Evolutionary conservation across 2,113 vertebrate species (phyloP), one percentile per base, ranked within the genome.

Genomic region (Odontophorus gujanensis): DNA sequence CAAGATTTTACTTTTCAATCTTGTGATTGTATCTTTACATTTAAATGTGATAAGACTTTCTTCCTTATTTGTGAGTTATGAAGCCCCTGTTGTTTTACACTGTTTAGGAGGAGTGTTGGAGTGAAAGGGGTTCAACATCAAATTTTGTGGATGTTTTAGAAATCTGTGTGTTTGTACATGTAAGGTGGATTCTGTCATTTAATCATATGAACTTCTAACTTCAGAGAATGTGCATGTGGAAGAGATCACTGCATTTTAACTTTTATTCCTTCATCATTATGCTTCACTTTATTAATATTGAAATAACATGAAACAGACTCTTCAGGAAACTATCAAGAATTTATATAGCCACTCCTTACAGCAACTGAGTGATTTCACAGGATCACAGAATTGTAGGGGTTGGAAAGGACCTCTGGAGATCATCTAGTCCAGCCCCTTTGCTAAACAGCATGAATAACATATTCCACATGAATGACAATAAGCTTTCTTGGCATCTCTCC

Each of bases 171-270:
- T 84, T 95, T 92, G 32, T 20, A 61, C 11, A 36, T 38, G 13
- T 42, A 50, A 77, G 12, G 38, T 74, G 32, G 59, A 28, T 89
- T 86, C 80, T 84, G 34, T 90, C 68, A 34, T 86, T 53, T 57
- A 72, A 43, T 55, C 55, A 17, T 78, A 26, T 5, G 55, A 48
- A 22, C 14, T 47, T 92, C 79, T 59, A 26, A 17, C 38, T 81
- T 84, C 82, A 32, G 77, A 72, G 76, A 84, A 75, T 34, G 43
- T 32, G 25, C 78, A 76, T 87, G 66, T 93, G 78, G 62, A 87
- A 94, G 43, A 89, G 28, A 92, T 91, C 53, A 53, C 58, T 89
- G 87, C 81, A 43, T 68, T 89, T 62, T 84, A 71, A 82, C 26
- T 82, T 22, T 38, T 78, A 43, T 5, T 91, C 48, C 45, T 28